Percentiles rank a stretch among this genome's conserved stretches.
Conservation (phyloP, 2,888 invertebrate genomes). For the Cenopis cana region DNA sequence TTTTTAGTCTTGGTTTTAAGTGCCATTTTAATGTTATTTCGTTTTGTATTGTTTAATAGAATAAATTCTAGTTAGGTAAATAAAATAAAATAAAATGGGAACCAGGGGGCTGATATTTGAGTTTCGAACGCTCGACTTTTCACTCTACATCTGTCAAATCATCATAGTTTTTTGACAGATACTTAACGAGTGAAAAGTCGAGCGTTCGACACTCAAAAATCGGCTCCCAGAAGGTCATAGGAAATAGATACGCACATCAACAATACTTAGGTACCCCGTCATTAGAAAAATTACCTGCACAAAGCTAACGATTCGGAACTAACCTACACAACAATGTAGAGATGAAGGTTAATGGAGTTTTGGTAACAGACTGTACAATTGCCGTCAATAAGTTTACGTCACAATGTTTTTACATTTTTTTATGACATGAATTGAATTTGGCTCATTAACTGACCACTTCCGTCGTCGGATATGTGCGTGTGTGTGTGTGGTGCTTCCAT, state of each 20-base stretch:
- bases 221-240: slow-evolving; percentile 3
- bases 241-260: slow-evolving; percentile 13
- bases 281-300: slow-evolving; percentile 41
- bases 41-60: too few relatives aligned
- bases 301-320: slow-evolving; percentile 45
- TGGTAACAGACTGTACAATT: slow-evolving; percentile 7
- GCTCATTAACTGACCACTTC: background rate
- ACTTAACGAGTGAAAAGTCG: too few relatives aligned
- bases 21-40: too few relatives aligned
- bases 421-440: background rate
- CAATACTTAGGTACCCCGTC: background rate
- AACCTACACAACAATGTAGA: slow-evolving; percentile 39
- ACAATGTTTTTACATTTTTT: background rate
- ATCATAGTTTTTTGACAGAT: too few relatives aligned
- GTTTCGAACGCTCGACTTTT: too few relatives aligned
- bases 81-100: background rate
- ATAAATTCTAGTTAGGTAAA: background rate
- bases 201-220: too few relatives aligned
- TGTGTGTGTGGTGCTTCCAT: too few relatives aligned
- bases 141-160: too few relatives aligned
- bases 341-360: slow-evolving; percentile 33
- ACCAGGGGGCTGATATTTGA: too few relatives aligned
- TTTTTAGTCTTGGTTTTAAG: too few relatives aligned
- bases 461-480: background rate
- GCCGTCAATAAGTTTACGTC: background rate